These are phyloP conservation scores for Polyommatus iphigenia DNA, from an alignment of 2,888 invertebrate species.

Conservation along the genomic window DNA sequence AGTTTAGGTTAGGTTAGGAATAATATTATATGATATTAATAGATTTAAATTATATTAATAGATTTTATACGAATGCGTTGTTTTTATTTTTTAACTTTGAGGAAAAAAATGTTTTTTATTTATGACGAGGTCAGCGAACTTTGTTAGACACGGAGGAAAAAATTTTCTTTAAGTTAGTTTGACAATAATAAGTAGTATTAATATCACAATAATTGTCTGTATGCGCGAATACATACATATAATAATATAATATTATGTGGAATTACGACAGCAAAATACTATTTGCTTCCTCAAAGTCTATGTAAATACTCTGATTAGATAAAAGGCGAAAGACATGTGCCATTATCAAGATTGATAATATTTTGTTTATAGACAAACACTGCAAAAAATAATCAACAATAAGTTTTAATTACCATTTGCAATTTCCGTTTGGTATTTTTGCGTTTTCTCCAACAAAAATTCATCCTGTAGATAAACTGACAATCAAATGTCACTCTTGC, in stretches of 20 bases:
- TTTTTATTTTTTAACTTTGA: too few species aligned
- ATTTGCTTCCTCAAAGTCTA: background rate
- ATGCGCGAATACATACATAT: too few species aligned
- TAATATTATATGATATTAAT: too few species aligned
- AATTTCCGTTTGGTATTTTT: background rate
- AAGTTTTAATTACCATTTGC: background rate
- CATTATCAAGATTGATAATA: slow-evolving; percentile 15
- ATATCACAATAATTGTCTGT: too few species aligned
- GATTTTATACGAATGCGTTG: too few species aligned
- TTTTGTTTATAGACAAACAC: slow-evolving; percentile 14
- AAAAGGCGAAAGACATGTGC: slow-evolving; percentile 16
- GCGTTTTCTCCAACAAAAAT: background rate
- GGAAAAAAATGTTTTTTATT: too few species aligned
- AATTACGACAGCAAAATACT: background rate
- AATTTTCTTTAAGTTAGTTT: too few species aligned
- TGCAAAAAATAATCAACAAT: background rate
- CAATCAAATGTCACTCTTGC: background rate
- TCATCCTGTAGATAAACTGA: background rate
- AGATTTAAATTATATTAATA: too few species aligned
- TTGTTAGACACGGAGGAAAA: too few species aligned
- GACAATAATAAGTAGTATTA: too few species aligned
- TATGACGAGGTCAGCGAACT: background rate
- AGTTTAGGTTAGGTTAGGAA: too few species aligned
- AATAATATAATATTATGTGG: background rate
- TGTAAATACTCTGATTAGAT: slow-evolving; percentile 36